Percentiles rank a stretch among this genome's conserved stretches.
phyloP scores from a whole-genome alignment of 2,113 vertebrate genomes.

The Hydrolagus affinis region DNA sequence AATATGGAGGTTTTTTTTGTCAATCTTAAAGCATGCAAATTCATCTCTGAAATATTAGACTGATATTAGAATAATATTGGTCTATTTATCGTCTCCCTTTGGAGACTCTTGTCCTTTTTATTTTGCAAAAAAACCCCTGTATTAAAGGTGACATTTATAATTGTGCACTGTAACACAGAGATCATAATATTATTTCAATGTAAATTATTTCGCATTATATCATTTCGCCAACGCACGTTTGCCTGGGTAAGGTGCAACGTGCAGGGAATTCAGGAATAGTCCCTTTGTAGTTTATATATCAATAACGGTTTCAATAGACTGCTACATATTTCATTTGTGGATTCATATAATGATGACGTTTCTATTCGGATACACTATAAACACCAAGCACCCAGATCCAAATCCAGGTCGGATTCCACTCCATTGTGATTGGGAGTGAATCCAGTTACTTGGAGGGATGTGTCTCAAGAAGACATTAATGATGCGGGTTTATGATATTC shows the following conservation, averaged over 20 bases:
- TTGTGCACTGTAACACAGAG: conserved; percentile 2
- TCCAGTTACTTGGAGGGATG: neutral
- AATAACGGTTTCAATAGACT: neutral
- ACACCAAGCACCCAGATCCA: neutral
- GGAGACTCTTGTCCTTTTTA: neutral
- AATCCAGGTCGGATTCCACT: neutral
- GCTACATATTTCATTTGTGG: neutral
- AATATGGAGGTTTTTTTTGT: conserved; percentile 76
- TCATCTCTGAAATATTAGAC: conserved; percentile 76
- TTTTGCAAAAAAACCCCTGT: conserved; percentile 25
- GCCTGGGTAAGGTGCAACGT: neutral
- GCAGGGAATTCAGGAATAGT: neutral
- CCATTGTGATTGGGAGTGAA: neutral
- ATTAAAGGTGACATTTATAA: conserved; percentile 26
- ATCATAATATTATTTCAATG: conserved; percentile 6
- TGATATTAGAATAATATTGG: conserved; percentile 39
- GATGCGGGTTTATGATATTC: neutral
- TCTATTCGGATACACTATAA: conserved; percentile 5
- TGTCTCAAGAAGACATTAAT: neutral
- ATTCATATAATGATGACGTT: neutral
- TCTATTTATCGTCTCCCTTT: conserved; percentile 6
- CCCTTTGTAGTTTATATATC: neutral
- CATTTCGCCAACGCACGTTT: neutral
- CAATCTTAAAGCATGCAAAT: conserved; percentile 69
- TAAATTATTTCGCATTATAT: neutral